Conservation (phyloP, 2,888 invertebrate genomes). For the Clusia tigrina region DNA sequence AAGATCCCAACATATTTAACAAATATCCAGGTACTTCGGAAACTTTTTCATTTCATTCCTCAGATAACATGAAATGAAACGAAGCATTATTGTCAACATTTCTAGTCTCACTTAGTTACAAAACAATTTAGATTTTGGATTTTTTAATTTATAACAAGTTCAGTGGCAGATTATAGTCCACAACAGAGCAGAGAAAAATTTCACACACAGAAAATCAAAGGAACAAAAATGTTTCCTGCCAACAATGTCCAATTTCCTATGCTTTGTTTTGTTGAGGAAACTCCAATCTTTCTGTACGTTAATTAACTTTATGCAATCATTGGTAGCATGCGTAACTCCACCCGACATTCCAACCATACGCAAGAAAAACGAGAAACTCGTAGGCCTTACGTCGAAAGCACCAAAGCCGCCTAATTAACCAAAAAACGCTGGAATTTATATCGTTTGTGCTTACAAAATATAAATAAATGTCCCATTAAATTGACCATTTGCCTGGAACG, state of each 20-base stretch:
- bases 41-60: too few species aligned
- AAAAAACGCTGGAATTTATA: not conserved
- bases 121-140: too few species aligned
- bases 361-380: not conserved
- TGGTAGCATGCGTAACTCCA: not conserved
- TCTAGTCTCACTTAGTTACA: too few species aligned
- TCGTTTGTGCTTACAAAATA: conserved; percentile 12
- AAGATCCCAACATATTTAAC: too few species aligned
- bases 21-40: too few species aligned
- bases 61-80: too few species aligned
- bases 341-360: not conserved
- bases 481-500: conserved; percentile 18
- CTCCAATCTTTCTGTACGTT: conserved; percentile 6
- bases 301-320: conserved; percentile 17
- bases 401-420: conserved; percentile 19
- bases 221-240: not conserved
- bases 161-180: too few species aligned
- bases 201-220: too few species aligned
- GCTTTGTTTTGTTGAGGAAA: too few species aligned
- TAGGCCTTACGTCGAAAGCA: not conserved
- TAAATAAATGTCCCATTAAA: conserved; percentile 21
- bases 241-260: not conserved
- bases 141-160: not conserved
- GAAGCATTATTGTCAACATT: too few species aligned
- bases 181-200: too few species aligned